phyloP scores from a whole-genome alignment of 1,140 invertebrate genomes.

The Drosophila ambigua region DNA sequence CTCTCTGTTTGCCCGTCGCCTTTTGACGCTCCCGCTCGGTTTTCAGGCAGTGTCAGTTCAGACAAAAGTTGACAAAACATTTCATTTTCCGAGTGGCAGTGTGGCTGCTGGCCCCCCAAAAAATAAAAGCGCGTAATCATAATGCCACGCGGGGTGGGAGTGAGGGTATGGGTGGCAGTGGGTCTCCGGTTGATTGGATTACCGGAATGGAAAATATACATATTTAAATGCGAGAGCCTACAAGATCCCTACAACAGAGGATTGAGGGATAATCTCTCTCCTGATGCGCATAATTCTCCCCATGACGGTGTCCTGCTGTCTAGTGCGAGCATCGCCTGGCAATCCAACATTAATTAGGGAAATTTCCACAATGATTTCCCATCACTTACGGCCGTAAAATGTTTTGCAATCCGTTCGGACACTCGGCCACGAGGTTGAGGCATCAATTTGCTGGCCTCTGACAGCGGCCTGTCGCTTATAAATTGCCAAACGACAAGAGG shows the following conservation, averaged over 20 bases:
- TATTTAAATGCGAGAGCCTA: slow-evolving; percentile 30
- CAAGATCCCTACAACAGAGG: too few species aligned
- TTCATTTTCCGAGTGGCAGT: slow-evolving; percentile 57
- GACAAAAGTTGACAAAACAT: slow-evolving; percentile 70
- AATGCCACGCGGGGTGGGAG: slow-evolving; percentile 21
- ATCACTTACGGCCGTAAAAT: neutral
- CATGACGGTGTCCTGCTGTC: too few species aligned
- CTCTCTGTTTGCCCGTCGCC: slow-evolving; percentile 26
- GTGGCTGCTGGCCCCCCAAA: neutral
- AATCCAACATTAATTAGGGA: too few species aligned
- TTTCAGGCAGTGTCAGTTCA: slow-evolving; percentile 66
- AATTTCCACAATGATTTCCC: neutral
- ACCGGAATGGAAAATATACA: slow-evolving; percentile 1
- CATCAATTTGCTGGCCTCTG: slow-evolving; percentile 58
- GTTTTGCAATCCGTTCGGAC: slow-evolving; percentile 39
- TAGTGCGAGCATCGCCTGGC: too few species aligned
- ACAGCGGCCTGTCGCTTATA: slow-evolving; percentile 51
- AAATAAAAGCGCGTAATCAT: slow-evolving; percentile 62
- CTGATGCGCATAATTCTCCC: too few species aligned
- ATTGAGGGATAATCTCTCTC: too few species aligned
- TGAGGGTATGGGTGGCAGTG: neutral
- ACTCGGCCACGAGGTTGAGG: slow-evolving; percentile 17
- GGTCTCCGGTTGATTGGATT: slow-evolving; percentile 33
- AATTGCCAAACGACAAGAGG: slow-evolving; percentile 64
- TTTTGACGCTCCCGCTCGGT: slow-evolving; percentile 42